These are phyloP conservation scores for Sebastes kiyomatsui DNA, from an alignment of 2,797 vertebrate genomes.

Conservation along the genomic window DNA sequence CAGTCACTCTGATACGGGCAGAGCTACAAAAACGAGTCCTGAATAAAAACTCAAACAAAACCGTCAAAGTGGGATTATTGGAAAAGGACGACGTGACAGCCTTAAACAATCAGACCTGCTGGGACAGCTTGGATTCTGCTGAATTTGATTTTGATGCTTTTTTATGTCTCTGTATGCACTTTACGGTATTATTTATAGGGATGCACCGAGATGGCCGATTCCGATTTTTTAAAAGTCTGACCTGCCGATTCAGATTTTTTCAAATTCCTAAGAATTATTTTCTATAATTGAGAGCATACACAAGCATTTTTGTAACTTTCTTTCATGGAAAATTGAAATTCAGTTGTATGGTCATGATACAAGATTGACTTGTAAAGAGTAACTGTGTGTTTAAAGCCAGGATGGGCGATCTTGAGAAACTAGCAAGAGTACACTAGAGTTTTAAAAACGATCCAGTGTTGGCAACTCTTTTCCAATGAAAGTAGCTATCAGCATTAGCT, in stretches of 20 bases:
- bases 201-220: not conserved
- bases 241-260: not conserved
- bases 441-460: too few relatives aligned
- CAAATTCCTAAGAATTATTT: not conserved
- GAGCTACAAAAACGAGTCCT: conserved; percentile 16
- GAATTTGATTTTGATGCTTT: not conserved
- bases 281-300: not conserved
- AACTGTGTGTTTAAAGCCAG: too few relatives aligned
- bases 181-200: not conserved
- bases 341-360: not conserved
- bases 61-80: conserved; percentile 37
- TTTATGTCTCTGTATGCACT: not conserved
- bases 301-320: not conserved
- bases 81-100: not conserved
- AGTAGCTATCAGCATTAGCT: too few relatives aligned
- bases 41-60: not conserved
- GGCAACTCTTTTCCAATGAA: too few relatives aligned
- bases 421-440: too few relatives aligned
- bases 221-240: not conserved
- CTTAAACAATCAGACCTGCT: not conserved
- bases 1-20: conserved; percentile 29
- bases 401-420: too few relatives aligned
- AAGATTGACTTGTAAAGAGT: too few relatives aligned
- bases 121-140: not conserved
- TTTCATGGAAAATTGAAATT: not conserved